Evolutionary conservation across 2,797 vertebrate genomes (phyloP).

Genomic region (Semaprochilodus insignis): DNA sequence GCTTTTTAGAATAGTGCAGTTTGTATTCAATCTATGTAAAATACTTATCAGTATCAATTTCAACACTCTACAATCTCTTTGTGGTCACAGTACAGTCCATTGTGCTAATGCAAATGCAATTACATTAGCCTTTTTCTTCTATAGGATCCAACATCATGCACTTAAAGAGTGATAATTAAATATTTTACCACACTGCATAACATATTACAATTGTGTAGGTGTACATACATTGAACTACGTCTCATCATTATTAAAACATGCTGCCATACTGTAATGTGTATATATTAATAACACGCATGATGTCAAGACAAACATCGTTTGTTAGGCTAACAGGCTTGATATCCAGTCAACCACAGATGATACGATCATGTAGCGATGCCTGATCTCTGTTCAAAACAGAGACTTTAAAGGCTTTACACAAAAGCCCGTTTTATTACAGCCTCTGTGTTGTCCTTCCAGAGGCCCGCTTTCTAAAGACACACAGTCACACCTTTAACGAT

Average conservation of each 20-base stretch:
- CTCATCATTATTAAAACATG: neutral
- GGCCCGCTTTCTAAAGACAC: conserved; percentile 51
- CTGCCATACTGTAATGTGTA: neutral
- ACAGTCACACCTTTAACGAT: conserved; percentile 60
- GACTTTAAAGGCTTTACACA: conserved; percentile 42
- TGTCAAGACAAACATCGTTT: neutral
- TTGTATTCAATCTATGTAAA: neutral
- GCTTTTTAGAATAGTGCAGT: neutral
- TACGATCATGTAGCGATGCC: neutral
- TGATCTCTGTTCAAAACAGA: conserved; percentile 16
- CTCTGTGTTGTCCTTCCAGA: conserved; percentile 36
- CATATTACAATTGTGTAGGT: neutral
- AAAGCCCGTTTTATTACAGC: conserved; percentile 44
- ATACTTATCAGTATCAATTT: neutral
- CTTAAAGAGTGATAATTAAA: neutral
- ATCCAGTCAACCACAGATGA: neutral
- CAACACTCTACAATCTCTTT: neutral
- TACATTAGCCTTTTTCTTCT: too few relatives aligned
- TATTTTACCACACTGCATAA: neutral
- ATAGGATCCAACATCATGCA: neutral
- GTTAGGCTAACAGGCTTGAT: neutral
- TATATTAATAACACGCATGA: neutral
- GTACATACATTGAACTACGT: neutral
- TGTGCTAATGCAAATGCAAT: neutral
- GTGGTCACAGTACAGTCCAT: neutral